Percentiles rank a stretch among this genome's conserved stretches.
Evolutionary conservation across 1,140 invertebrate species (phyloP).

Genomic region (Xylocopa sonorina): DNA sequence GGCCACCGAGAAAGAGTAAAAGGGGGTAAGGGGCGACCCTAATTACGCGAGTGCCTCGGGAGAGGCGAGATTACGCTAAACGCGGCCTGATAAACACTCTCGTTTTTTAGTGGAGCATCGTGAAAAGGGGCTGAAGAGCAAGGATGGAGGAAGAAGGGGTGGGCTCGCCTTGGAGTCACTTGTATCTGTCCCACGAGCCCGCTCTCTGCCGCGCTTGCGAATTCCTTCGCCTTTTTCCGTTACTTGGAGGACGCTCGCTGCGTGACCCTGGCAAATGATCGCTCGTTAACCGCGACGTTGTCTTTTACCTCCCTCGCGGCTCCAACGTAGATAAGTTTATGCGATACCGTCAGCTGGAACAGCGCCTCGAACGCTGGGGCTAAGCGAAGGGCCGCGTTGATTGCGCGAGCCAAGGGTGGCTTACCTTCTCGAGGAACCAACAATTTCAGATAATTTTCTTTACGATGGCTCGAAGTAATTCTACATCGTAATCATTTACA

Average conservation of each 20-base stretch:
- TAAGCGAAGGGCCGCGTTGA: not conserved
- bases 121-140: slow-evolving; percentile 6
- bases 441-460: too few species aligned
- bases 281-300: slow-evolving; percentile 67
- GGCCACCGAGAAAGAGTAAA: slow-evolving; percentile 23
- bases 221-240: slow-evolving; percentile 17
- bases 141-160: slow-evolving; percentile 45
- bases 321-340: slow-evolving; percentile 40
- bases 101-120: slow-evolving; percentile 69
- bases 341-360: not conserved
- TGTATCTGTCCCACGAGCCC: slow-evolving; percentile 61
- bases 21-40: slow-evolving; percentile 55
- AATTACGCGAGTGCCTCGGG: slow-evolving; percentile 76
- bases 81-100: slow-evolving; percentile 76
- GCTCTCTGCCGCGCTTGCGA: slow-evolving; percentile 19
- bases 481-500: too few species aligned
- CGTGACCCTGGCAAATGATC: slow-evolving; percentile 66
- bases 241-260: slow-evolving; percentile 13
- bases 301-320: slow-evolving; percentile 40
- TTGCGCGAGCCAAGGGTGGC: too few species aligned
- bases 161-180: slow-evolving; percentile 52
- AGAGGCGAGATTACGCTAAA: slow-evolving; percentile 77
- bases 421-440: too few species aligned
- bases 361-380: not conserved
- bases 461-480: too few species aligned